Evolutionary conservation across 1,140 invertebrate species (phyloP).

Genomic region (Anastrepha obliqua): DNA sequence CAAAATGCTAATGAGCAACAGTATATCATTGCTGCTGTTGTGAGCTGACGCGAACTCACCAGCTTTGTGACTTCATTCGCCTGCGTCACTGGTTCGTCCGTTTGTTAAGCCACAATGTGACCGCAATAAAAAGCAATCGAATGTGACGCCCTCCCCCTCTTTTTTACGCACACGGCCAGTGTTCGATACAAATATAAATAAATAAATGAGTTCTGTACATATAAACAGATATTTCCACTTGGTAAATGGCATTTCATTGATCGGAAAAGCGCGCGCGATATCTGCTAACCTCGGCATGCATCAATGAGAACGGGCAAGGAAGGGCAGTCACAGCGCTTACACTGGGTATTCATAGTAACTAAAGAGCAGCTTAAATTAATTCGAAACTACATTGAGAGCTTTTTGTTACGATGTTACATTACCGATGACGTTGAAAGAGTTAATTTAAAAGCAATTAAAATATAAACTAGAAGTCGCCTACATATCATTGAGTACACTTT

Average conservation of each 20-base stretch:
- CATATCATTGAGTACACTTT: too few relatives aligned
- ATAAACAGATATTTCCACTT: too few relatives aligned
- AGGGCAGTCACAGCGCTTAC: too few relatives aligned
- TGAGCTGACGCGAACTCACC: not conserved
- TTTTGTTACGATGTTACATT: too few relatives aligned
- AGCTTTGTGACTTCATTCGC: not conserved
- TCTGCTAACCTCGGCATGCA: too few relatives aligned
- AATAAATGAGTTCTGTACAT: not conserved
- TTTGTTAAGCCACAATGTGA: conserved; percentile 7
- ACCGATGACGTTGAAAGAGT: too few relatives aligned
- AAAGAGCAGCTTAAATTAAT: too few relatives aligned
- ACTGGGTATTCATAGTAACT: too few relatives aligned
- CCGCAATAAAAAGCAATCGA: conserved; percentile 42
- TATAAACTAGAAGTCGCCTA: too few relatives aligned
- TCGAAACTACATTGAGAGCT: too few relatives aligned
- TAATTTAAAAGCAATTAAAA: too few relatives aligned
- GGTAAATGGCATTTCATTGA: not conserved
- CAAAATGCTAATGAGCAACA: conserved; percentile 31
- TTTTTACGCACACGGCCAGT: not conserved
- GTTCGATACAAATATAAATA: not conserved
- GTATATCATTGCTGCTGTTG: conserved; percentile 4
- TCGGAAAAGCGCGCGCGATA: not conserved
- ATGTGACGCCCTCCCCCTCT: not conserved
- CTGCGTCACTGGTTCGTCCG: not conserved
- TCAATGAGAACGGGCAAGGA: too few relatives aligned